phyloP scores from a whole-genome alignment of 1,140 invertebrate genomes.

The Anoplolepis gracilipes region DNA sequence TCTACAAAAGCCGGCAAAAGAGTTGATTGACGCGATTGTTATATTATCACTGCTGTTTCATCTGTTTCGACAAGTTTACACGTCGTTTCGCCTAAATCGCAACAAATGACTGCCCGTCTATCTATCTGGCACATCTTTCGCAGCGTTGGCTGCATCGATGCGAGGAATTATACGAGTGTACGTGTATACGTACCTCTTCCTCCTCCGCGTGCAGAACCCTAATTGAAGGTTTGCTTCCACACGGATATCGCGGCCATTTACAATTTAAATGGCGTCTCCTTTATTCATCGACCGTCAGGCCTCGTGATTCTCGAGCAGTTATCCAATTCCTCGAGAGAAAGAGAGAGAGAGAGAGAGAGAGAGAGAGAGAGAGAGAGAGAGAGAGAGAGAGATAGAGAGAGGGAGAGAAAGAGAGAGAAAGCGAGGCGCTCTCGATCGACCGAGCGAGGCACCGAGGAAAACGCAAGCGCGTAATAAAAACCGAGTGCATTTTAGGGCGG shows the following conservation, averaged over 20 bases:
- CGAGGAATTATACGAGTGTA: background rate
- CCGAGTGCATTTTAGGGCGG: background rate
- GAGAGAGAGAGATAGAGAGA: background rate
- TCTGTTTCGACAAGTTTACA: slow-evolving; percentile 21
- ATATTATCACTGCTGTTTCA: background rate
- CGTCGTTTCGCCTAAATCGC: slow-evolving; percentile 39
- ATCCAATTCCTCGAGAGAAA: slow-evolving; percentile 48
- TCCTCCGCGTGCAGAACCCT: slow-evolving; percentile 64
- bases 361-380: slow-evolving; percentile 1
- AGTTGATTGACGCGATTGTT: background rate
- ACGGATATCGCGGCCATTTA: slow-evolving; percentile 75
- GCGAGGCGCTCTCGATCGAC: slow-evolving; percentile 17
- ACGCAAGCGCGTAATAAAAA: slow-evolving; percentile 44
- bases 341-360: background rate
- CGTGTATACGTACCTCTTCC: background rate
- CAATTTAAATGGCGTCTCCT: slow-evolving; percentile 75
- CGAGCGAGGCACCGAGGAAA: slow-evolving; percentile 22
- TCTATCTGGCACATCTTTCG: slow-evolving; percentile 53
- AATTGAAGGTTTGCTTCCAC: slow-evolving; percentile 78
- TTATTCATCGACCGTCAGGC: slow-evolving; percentile 73
- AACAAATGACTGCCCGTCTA: slow-evolving; percentile 48
- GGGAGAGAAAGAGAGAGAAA: background rate
- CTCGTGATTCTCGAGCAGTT: slow-evolving; percentile 71
- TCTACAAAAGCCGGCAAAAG: too few relatives aligned
- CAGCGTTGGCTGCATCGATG: background rate